phyloP scores from a whole-genome alignment of 2,113 vertebrate species.

The Syrrhaptes paradoxus region DNA sequence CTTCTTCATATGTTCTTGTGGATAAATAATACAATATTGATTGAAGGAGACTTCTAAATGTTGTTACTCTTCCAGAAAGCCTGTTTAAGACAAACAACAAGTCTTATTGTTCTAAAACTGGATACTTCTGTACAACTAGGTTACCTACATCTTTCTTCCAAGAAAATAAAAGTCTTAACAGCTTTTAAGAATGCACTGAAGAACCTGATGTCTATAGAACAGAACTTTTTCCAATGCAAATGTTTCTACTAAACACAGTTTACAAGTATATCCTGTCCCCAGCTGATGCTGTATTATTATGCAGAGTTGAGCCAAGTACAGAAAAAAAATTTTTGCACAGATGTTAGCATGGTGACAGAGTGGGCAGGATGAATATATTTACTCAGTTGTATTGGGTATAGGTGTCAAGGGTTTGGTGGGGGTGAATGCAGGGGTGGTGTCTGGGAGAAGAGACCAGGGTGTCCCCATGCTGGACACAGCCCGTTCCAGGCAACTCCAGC shows the following conservation, averaged over 20 bases:
- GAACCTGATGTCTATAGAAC: not conserved
- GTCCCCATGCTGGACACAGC: not conserved
- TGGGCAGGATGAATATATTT: not conserved
- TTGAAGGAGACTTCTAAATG: not conserved
- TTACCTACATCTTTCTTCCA: not conserved
- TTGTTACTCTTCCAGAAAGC: not conserved
- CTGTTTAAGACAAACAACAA: not conserved
- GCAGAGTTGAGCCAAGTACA: not conserved
- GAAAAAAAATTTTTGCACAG: not conserved
- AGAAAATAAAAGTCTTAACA: not conserved
- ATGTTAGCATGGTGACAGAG: not conserved
- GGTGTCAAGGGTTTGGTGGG: not conserved
- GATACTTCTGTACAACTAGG: not conserved
- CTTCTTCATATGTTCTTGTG: not conserved
- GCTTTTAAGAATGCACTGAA: not conserved
- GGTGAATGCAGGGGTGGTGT: not conserved
- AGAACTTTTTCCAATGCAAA: not conserved
- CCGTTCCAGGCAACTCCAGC: not conserved
- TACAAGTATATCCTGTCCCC: not conserved
- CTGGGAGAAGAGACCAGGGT: not conserved
- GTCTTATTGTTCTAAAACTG: not conserved
- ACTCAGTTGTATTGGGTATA: not conserved
- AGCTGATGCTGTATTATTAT: not conserved
- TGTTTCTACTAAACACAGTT: not conserved
- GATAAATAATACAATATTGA: not conserved